Conservation (phyloP, 2,888 invertebrate genomes). For the Quadroppia sp. region DNA sequence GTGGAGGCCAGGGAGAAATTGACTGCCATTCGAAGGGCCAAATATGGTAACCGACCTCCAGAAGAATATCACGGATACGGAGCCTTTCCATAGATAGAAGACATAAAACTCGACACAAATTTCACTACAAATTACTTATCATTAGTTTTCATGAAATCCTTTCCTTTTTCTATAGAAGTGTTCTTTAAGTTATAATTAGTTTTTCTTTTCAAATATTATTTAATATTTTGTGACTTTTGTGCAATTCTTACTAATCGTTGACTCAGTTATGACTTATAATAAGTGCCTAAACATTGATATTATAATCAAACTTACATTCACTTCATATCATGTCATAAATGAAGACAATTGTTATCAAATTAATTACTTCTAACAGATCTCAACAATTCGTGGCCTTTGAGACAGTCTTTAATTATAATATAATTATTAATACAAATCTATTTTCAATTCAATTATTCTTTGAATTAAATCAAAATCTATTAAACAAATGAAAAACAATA, state of each 20-base stretch:
- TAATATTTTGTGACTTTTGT: neutral
- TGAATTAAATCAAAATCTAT: neutral
- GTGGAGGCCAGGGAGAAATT: constrained; percentile 85
- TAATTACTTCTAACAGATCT: constrained; percentile 25
- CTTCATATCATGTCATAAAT: constrained; percentile 14
- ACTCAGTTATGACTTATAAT: no score
- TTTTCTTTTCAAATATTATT: neutral
- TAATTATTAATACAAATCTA: neutral
- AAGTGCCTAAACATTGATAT: constrained; percentile 9
- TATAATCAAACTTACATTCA: neutral
- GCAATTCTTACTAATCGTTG: constrained; percentile 21
- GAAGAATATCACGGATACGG: constrained; percentile 49
- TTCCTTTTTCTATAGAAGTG: constrained; percentile 10
- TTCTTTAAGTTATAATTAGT: neutral
- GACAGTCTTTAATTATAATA: neutral
- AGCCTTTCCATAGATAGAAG: constrained; percentile 3
- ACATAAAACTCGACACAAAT: neutral
- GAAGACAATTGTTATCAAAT: constrained; percentile 2
- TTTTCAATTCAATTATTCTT: neutral
- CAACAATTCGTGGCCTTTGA: neutral
- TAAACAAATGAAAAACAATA: neutral
- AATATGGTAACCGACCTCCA: constrained; percentile 62
- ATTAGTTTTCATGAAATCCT: neutral
- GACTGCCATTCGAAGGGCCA: constrained; percentile 85
- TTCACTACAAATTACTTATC: neutral